A percentile compares a stretch with the other conserved stretches of the same genome.
phyloP scores from a whole-genome alignment of 2,113 vertebrate genomes.

The Onychorhynchus coronatus region DNA sequence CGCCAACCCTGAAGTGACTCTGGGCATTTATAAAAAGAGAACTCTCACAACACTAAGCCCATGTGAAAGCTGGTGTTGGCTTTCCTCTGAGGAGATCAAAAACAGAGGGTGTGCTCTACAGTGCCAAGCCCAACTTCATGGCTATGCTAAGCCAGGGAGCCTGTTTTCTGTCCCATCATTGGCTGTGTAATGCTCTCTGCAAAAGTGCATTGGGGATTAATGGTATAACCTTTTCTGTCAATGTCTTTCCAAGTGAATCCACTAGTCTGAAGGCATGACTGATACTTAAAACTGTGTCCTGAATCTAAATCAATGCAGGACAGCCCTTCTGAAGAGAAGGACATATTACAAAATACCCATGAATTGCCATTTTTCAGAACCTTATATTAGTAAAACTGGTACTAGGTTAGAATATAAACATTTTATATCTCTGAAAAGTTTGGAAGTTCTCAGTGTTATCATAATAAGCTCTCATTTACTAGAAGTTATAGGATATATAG shows the following conservation, averaged over 20 bases:
- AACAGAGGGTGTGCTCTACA: background rate
- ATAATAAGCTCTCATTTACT: background rate
- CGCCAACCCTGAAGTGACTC: constrained; percentile 11
- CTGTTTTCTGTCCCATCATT: background rate
- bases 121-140: constrained; percentile 18
- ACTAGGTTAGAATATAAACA: background rate
- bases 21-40: constrained; percentile 44
- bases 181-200: background rate
- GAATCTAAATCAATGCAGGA: background rate
- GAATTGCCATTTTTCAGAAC: background rate
- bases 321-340: background rate
- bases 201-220: background rate
- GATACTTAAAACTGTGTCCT: background rate
- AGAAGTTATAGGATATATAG: background rate
- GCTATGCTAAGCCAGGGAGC: background rate
- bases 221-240: background rate
- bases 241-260: background rate
- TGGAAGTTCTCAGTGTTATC: background rate
- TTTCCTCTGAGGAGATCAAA: constrained; percentile 33
- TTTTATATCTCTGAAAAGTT: background rate
- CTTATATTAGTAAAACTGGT: background rate
- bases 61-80: constrained; percentile 39
- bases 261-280: background rate
- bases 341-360: background rate
- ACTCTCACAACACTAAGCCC: constrained; percentile 14